These are phyloP conservation scores for Meiosimyza decipiens DNA, from an alignment of 2,888 invertebrate genomes.

Conservation along the genomic window DNA sequence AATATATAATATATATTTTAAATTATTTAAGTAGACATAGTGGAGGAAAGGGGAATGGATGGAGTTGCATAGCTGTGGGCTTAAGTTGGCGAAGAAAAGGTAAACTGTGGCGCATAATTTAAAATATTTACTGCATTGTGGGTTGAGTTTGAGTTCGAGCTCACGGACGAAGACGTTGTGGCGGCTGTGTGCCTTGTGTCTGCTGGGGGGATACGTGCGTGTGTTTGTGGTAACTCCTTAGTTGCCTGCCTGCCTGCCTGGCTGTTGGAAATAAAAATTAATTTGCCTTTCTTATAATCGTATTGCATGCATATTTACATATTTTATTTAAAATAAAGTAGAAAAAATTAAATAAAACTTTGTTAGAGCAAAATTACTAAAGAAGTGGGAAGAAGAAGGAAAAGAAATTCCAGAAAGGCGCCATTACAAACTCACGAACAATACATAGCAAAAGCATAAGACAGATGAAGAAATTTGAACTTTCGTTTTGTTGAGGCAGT, in stretches of 20 bases:
- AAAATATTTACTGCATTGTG: constrained; percentile 14
- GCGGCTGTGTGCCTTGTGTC: too few relatives aligned
- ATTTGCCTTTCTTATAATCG: constrained; percentile 26
- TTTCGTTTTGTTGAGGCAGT: too few relatives aligned
- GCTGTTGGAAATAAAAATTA: constrained; percentile 16
- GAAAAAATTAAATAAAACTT: constrained; percentile 11
- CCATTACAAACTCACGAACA: too few relatives aligned
- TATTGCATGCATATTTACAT: constrained; percentile 24
- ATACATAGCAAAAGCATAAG: too few relatives aligned
- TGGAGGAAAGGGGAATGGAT: neutral
- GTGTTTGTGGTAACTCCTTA: constrained; percentile 5
- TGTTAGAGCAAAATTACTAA: neutral
- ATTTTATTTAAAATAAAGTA: constrained; percentile 9
- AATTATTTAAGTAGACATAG: constrained; percentile 28
- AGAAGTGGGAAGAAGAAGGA: neutral
- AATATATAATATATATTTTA: constrained; percentile 39
- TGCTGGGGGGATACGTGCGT: neutral
- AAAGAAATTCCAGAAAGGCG: neutral
- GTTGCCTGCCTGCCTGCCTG: neutral
- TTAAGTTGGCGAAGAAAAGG: neutral
- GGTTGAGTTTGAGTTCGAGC: neutral
- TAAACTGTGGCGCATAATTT: constrained; percentile 31
- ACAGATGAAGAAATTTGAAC: too few relatives aligned
- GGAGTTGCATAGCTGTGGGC: neutral
- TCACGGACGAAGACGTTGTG: neutral